Percentiles rank a stretch among this genome's conserved stretches.
Conservation (phyloP, 1,140 invertebrate genomes). For the Pantala flavescens region DNA sequence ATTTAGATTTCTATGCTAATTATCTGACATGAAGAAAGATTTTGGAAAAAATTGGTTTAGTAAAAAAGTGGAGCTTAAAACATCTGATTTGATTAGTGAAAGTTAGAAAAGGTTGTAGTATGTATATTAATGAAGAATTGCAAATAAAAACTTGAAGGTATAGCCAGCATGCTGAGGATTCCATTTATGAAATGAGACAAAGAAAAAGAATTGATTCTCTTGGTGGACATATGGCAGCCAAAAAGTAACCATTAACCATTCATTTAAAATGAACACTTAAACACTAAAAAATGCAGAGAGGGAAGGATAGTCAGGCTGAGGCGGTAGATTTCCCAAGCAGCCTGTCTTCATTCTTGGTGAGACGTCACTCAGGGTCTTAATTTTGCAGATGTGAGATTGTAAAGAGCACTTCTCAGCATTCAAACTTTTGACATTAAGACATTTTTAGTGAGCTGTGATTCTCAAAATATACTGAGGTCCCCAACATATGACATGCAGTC, state of each 20-base stretch:
- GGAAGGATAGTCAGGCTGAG: background rate
- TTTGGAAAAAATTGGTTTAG: background rate
- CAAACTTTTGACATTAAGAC: background rate
- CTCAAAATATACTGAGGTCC: background rate
- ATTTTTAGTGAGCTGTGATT: background rate
- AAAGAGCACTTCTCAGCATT: background rate
- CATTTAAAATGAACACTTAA: background rate
- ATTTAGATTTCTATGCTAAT: background rate
- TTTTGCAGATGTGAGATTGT: background rate
- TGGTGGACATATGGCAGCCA: background rate
- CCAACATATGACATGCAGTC: background rate
- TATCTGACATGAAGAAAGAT: background rate
- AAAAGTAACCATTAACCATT: background rate
- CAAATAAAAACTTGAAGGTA: slow-evolving; percentile 4
- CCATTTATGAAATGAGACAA: background rate
- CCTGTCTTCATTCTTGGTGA: slow-evolving; percentile 1
- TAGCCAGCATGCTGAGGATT: background rate
- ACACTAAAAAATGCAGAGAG: background rate
- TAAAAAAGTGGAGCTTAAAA: background rate
- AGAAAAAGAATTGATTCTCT: background rate
- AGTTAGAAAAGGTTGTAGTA: background rate
- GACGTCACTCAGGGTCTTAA: background rate
- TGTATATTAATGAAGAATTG: background rate
- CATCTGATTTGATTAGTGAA: background rate
- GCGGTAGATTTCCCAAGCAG: background rate